A percentile compares a stretch with the other conserved stretches of the same genome.
Evolutionary conservation across 2,888 invertebrate species (phyloP).

Genomic region (Zaprionus bogoriensis): DNA sequence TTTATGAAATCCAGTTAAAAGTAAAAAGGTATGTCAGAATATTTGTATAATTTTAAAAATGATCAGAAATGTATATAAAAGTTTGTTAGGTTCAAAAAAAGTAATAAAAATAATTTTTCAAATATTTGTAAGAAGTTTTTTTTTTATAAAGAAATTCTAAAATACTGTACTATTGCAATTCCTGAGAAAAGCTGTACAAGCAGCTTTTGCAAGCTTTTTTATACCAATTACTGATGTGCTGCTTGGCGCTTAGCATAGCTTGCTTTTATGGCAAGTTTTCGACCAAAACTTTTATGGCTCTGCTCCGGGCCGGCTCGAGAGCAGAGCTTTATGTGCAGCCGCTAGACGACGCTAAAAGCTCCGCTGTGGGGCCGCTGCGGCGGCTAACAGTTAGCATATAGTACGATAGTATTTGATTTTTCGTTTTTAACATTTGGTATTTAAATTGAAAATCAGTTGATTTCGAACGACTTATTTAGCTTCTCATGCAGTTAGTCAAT

Average conservation of each 20-base stretch:
- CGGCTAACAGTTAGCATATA: slow-evolving; percentile 39
- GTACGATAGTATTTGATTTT: slow-evolving; percentile 13
- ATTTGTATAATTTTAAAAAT: no score
- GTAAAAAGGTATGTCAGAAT: no score
- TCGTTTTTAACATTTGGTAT: slow-evolving; percentile 1
- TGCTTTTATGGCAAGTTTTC: slow-evolving; percentile 7
- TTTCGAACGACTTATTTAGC: slow-evolving; percentile 40
- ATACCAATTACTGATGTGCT: not conserved
- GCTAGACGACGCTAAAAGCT: slow-evolving; percentile 69
- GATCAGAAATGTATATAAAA: no score
- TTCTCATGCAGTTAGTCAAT: slow-evolving; percentile 37
- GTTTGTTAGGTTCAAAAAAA: no score
- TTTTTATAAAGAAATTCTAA: no score
- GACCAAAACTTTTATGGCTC: slow-evolving; percentile 7
- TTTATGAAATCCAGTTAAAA: no score
- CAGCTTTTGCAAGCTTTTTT: not conserved
- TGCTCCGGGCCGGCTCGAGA: slow-evolving; percentile 1
- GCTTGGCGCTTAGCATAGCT: not conserved
- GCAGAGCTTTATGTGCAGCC: slow-evolving; percentile 64
- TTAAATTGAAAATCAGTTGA: slow-evolving; percentile 26
- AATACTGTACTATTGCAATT: no score
- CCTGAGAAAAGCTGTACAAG: no score
- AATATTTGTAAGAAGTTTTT: no score
- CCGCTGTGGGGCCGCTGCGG: slow-evolving; percentile 29
- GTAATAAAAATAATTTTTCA: no score